Conservation (phyloP, 2,797 vertebrate genomes). For the Poeciliopsis presidionis region DNA sequence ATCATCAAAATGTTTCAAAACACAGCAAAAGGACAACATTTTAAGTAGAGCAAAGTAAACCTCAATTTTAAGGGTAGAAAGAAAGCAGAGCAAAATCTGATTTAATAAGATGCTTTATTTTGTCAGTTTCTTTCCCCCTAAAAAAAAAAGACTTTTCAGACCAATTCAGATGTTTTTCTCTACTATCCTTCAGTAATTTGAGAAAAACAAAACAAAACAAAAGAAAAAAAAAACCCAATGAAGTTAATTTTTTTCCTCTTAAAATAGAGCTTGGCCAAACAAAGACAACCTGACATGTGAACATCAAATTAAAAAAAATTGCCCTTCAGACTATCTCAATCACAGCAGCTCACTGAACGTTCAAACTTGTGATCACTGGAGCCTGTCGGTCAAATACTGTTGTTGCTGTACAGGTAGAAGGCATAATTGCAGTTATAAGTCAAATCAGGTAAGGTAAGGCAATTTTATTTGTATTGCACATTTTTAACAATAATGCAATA, state of each 20-base stretch:
- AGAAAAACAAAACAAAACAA: neutral
- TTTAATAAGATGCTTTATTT: neutral
- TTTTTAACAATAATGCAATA: too few relatives aligned
- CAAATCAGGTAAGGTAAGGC: neutral
- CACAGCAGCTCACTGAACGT: neutral
- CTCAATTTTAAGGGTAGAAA: neutral
- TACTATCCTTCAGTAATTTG: neutral
- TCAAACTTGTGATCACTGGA: neutral
- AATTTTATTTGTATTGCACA: too few relatives aligned
- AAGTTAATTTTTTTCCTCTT: neutral
- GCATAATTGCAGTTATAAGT: neutral
- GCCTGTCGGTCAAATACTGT: neutral
- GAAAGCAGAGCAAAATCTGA: neutral
- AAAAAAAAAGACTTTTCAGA: neutral
- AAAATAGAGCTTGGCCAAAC: neutral
- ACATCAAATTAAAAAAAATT: neutral
- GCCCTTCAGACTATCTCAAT: neutral
- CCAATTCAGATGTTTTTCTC: neutral
- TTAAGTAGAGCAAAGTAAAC: neutral
- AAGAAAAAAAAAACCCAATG: neutral
- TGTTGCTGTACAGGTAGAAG: neutral
- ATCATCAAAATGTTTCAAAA: neutral
- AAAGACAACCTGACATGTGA: neutral
- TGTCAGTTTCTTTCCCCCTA: neutral
- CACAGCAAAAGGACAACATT: neutral